Evolutionary conservation across 2,888 invertebrate species (phyloP).

Genomic region (Dioctria linearis): DNA sequence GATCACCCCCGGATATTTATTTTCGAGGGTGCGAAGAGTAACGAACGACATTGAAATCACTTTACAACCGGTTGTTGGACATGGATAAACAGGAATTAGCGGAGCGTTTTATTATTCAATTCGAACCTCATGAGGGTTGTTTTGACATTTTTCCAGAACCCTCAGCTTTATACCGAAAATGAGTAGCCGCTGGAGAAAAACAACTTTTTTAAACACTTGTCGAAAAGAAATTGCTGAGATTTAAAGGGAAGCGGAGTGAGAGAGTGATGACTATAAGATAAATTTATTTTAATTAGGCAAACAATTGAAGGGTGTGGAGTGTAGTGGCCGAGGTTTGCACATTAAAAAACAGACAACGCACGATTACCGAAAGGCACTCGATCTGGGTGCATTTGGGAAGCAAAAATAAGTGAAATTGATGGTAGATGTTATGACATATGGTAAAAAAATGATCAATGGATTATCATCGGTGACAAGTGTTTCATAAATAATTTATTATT

Average conservation of each 20-base stretch:
- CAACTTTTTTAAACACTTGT: conserved; percentile 16
- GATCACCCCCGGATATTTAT: conserved; percentile 1
- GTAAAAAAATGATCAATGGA: conserved; percentile 17
- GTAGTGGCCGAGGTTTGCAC: not conserved
- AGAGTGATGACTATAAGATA: not conserved
- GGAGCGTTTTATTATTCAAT: conserved; percentile 48
- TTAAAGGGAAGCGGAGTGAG: not conserved
- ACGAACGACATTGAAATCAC: conserved; percentile 21
- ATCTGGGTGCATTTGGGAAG: not conserved
- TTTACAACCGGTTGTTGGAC: conserved; percentile 30
- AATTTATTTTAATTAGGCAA: conserved; percentile 38
- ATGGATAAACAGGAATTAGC: conserved; percentile 45
- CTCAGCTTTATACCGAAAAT: not conserved
- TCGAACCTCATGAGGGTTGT: conserved; percentile 14
- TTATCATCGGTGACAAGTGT: conserved; percentile 4
- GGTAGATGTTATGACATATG: conserved; percentile 1
- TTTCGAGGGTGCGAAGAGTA: not conserved
- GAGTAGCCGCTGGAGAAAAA: not conserved
- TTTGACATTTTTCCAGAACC: not conserved
- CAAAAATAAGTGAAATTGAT: not conserved
- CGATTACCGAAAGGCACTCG: not conserved
- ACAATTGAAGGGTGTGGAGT: not conserved
- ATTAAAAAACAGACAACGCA: conserved; percentile 5
- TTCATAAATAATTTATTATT: not conserved
- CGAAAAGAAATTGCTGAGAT: not conserved